Percentiles rank a stretch among this genome's conserved stretches.
Evolutionary conservation across 2,797 vertebrate genomes (phyloP).

Genomic region (Sebastes ruberrimus): DNA sequence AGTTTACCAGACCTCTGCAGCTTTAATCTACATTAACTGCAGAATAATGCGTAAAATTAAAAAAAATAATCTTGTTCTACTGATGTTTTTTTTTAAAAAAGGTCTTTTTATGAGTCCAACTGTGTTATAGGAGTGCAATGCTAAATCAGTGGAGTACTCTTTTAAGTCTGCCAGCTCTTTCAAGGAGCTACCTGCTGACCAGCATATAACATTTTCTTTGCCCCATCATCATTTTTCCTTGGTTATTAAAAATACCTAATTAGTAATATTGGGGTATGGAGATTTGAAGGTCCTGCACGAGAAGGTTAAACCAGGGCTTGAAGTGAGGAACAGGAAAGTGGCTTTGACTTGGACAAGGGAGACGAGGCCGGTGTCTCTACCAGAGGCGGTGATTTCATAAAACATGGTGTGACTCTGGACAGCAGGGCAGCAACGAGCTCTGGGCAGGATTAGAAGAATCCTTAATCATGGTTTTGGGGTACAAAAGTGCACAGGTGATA

Average conservation of each 20-base stretch:
- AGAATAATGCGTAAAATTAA: not conserved
- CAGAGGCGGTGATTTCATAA: slow-evolving; percentile 31
- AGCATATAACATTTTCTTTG: not conserved
- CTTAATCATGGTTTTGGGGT: not conserved
- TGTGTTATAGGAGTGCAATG: not conserved
- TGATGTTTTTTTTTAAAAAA: not conserved
- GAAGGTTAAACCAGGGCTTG: slow-evolving; percentile 5
- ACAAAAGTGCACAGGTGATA: not conserved
- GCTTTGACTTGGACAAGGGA: not conserved
- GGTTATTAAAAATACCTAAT: slow-evolving; percentile 8
- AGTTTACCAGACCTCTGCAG: no score
- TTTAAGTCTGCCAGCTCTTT: not conserved
- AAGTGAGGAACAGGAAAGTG: slow-evolving; percentile 8
- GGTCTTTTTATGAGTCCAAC: not conserved
- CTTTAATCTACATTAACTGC: no score
- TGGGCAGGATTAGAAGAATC: slow-evolving; percentile 10
- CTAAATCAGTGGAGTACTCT: not conserved
- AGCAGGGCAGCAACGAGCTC: slow-evolving; percentile 12
- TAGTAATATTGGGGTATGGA: not conserved
- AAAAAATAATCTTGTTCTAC: not conserved
- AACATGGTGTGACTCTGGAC: slow-evolving; percentile 27
- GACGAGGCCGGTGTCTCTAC: not conserved
- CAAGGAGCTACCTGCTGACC: not conserved
- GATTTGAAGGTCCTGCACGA: slow-evolving; percentile 9
- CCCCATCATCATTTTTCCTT: not conserved